Percentiles rank a stretch among this genome's conserved stretches.
These are phyloP conservation scores for Myotis pilosus DNA, from an alignment of 2,797 vertebrate genomes.

Conservation along the genomic window DNA sequence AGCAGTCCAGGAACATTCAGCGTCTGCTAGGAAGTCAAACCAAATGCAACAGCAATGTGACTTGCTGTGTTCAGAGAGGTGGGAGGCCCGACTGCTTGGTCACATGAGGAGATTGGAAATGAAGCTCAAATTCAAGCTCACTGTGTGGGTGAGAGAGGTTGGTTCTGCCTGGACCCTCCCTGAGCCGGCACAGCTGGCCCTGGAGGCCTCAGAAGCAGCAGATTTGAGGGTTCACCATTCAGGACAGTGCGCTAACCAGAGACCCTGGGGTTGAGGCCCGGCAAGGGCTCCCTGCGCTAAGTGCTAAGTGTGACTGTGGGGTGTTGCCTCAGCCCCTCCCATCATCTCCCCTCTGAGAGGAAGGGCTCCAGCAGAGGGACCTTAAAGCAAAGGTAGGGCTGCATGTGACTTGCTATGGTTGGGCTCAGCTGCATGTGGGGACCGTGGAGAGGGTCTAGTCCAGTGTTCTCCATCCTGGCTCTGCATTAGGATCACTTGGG, in stretches of 20 bases:
- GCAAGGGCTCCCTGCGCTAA: not conserved
- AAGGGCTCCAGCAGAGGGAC: not conserved
- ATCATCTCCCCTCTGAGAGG: not conserved
- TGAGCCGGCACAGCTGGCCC: not conserved
- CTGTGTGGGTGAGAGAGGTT: not conserved
- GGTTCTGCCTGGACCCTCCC: not conserved
- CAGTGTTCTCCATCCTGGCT: not conserved
- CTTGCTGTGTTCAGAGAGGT: not conserved
- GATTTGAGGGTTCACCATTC: not conserved
- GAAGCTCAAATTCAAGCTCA: not conserved
- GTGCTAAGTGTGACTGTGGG: not conserved
- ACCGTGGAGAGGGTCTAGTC: not conserved
- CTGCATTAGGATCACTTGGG: not conserved
- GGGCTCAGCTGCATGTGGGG: not conserved
- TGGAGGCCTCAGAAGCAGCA: not conserved
- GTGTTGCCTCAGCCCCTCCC: not conserved
- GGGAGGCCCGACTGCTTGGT: not conserved
- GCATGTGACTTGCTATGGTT: not conserved
- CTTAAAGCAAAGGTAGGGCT: not conserved
- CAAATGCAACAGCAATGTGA: not conserved
- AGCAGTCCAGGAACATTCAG: not conserved
- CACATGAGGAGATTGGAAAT: not conserved
- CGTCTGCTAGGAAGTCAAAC: slow-evolving; percentile 6
- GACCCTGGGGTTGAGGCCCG: not conserved
- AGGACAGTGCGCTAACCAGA: not conserved